Evolutionary conservation across 2,888 invertebrate genomes (phyloP), one percentile per base, ranked within the genome.

Genomic region (Himalopsyche japonica): DNA sequence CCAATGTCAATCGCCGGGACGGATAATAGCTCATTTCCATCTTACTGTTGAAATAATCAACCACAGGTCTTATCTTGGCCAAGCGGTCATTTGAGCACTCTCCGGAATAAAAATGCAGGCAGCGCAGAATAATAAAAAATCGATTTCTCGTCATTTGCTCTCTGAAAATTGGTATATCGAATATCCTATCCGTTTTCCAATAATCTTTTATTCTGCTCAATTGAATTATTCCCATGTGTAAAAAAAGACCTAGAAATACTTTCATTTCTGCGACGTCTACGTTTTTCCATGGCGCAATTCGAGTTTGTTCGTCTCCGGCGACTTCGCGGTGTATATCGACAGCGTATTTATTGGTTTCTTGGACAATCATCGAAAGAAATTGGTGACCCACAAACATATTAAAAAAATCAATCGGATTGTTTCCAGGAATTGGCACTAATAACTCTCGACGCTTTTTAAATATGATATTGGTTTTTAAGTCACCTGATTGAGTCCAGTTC

Each of bases 141-240:
- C 89, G 86, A 86, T 89, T 88, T 76, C 88, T 88, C 10, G 88
- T 87, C 89, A 90, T 90, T 82, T 88, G 88, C 83, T 88, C 83
- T 24, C 83, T 85, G 84, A 90, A 89, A 77, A 84, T 85, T 80
- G 88, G 87, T 76, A 89, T 86, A 85, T 88, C 88, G 85, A 89
- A 89, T 8, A 90, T 84, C 79, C 87, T 87, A 85, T 89, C 88
- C 32, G 81, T 88, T 87, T 89, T 89, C 89, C 89, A 90, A 77
- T 90, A 90, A 86, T 90, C 89, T 8, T 88, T 86, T 8, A 89
- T 81, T 70, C 89, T 85, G 49, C 89, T 89, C 30, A 89, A 78
- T 64, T 87, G 86, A 30, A 89, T 89, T 43, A 88, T 89, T 27
- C 89, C 90, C 85, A 89, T 90, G 86, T 90, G 89, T 79, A 90